Base-by-base conservation (phyloP, 2,888 invertebrate species). In the Acleris holmiana region DNA sequence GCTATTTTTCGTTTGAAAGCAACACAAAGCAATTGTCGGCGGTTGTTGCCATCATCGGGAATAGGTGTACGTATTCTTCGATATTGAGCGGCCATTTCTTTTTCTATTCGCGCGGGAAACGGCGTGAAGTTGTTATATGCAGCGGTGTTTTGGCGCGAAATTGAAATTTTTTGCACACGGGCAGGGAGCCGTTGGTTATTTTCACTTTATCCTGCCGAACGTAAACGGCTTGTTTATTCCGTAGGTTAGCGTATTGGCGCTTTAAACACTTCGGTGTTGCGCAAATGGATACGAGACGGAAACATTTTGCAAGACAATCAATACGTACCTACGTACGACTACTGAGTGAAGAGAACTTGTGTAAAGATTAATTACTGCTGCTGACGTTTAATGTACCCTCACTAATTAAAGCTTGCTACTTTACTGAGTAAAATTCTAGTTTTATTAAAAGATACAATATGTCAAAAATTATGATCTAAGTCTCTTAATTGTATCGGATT, bases 1-100 rank as follows among this genome's bases (percentile, higher is more conserved):
- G 82, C 85, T 61, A 66, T 85, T 86, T 79, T 78, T 69, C 82
- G 85, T 85, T 86, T 82, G 77, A 83, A 77, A 75, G 76, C 77
- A 77, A 85, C 79, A 84, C 86, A 89, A 88, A 84, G 86, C 87
- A 77, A 86, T 87, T 86, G 85, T 87, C 76, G 78, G 76, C 73
- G 79, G 85, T 81, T 87, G 84, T 85, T 80, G 83, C 80, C 78
- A 80, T 83, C 80, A 80, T 78, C 71, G 67, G 73, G 74, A 80
- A 83, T 79, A 82, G 79, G 79, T 82, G 77, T 76, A 75, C 76
- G 77, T 73, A 73, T 79, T 77, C 73, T 69, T 69, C 62, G 69
- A 67, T 70, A 70, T 74, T 77, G 63, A 68, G 48, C 76, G 68
- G 73, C 71, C 72, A 76, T 74, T 78, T 77, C 77, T 72, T 77